A percentile compares a stretch with the other conserved stretches of the same genome.
These are phyloP conservation scores for Cygnus atratus DNA, from an alignment of 2,113 vertebrate species.

Conservation along the genomic window DNA sequence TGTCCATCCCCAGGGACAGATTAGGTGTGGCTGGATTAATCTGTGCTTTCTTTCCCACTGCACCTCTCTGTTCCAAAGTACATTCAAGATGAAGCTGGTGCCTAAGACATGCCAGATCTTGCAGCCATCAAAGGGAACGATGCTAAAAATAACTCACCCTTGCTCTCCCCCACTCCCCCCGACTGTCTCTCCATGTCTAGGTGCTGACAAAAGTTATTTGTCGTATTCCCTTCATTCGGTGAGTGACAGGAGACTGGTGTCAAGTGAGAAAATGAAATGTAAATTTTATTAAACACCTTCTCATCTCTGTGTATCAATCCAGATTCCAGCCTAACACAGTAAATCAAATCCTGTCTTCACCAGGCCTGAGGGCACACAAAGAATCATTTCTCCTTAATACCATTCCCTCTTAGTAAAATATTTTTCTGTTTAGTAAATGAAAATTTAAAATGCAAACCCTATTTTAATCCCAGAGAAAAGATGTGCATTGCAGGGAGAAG, in stretches of 20 bases:
- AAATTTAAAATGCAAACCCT: conserved; percentile 84
- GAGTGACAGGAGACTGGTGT: conserved; percentile 86
- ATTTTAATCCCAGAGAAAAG: conserved; percentile 77
- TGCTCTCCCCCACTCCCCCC: conserved; percentile 15
- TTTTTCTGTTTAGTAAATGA: conserved; percentile 87
- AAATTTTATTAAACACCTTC: conserved; percentile 90
- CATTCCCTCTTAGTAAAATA: conserved; percentile 83
- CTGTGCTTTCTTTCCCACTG: neutral
- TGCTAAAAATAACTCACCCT: conserved; percentile 54
- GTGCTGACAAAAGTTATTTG: conserved; percentile 81
- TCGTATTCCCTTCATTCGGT: conserved; percentile 71
- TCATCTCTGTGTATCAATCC: conserved; percentile 88
- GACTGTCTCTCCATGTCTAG: conserved; percentile 48
- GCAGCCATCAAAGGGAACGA: neutral
- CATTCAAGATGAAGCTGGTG: neutral
- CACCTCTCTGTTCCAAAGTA: neutral
- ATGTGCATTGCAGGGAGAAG: conserved; percentile 48
- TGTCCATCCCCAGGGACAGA: neutral
- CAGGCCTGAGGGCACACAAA: conserved; percentile 77
- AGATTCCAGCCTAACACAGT: conserved; percentile 85
- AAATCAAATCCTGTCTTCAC: conserved; percentile 87
- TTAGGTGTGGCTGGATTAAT: neutral
- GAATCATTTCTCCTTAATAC: conserved; percentile 86
- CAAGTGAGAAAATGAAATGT: conserved; percentile 89
- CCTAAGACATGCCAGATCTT: neutral